Percentiles rank a stretch among this genome's conserved stretches.
These are phyloP conservation scores for Leptopilina drosophilae DNA, from an alignment of 2,888 invertebrate genomes.

Conservation along the genomic window DNA sequence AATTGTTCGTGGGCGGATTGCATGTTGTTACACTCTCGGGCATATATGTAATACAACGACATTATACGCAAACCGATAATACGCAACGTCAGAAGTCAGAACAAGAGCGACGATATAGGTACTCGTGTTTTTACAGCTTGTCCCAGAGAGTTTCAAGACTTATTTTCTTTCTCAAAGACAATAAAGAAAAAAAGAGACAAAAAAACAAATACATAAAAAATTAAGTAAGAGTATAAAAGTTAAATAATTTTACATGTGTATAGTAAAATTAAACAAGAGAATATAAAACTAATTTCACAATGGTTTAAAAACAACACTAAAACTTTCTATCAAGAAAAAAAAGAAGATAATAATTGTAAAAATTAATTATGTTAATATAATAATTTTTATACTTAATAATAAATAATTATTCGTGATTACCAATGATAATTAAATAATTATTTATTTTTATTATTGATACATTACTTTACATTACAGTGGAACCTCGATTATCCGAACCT, in stretches of 20 bases:
- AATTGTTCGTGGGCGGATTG: slow-evolving; percentile 19
- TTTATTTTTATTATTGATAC: no score
- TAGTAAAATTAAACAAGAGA: background rate
- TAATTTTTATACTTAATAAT: no score
- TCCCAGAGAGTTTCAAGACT: background rate
- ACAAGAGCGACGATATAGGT: slow-evolving; percentile 7
- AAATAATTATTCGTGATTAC: no score
- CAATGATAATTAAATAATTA: no score
- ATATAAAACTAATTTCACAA: background rate
- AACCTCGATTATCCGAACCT: no score
- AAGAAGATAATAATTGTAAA: no score
- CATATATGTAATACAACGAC: slow-evolving; percentile 26
- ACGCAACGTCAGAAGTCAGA: slow-evolving; percentile 28
- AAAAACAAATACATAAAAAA: background rate
- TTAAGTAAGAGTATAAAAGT: background rate
- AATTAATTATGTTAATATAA: no score
- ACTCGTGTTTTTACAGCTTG: background rate
- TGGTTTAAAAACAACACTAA: no score
- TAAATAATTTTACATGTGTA: background rate
- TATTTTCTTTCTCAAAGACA: background rate
- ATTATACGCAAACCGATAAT: slow-evolving; percentile 10
- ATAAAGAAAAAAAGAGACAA: background rate
- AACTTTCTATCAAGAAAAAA: no score
- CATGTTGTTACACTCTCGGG: slow-evolving; percentile 21
- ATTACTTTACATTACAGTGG: no score